Base-by-base conservation (phyloP, 30 jellyfish, hydroid and myxozoan species). In the Chrysaora quinquecirrha region DNA sequence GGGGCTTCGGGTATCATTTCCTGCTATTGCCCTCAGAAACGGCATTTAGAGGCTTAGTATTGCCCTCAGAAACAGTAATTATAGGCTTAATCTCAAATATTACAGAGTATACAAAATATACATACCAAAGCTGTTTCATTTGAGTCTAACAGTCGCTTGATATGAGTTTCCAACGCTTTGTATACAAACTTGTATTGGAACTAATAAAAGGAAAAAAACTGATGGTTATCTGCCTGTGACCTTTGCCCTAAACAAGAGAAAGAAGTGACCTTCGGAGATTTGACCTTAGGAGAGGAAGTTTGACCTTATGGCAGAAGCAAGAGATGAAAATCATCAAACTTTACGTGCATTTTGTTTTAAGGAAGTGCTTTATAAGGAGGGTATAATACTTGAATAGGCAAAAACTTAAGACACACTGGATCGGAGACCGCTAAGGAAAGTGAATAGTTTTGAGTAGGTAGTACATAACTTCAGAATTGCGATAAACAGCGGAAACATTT, bases 121-220 rank as follows among this genome's bases (percentile, higher is more conserved):
- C 73, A n/a, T 6, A 78, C 89, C 89, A 34, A 61, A 9, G 75
- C 56, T 6, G 61, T 46, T 29, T 81, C 68, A n/a, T 63, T 61
- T 30, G 75, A 78, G 1, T 22, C 80, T 11, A 48, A 12, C 0
- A 82, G 34, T 30, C 82, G 80, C 29, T 64, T 70, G 25, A 91
- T 48, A 33, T 70, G 91, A 63, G 73, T 71, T 43, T 80, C 75
- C 20, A 91, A 46, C 10, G 98, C 96, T 75, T 86, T 78, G 80
- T 78, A 91, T 47, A 91, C 88, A 54, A 91, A 91, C 34, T 63
- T 73, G 62, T 91, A 91, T 43, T 91, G 98, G 31, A 85, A 67
- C 98, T 91, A 69, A 6, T 46, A 64, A 72, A 63, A n/a, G 1
- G n/a, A 62, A n/a, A 20, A 28, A 32, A 52, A 4, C n/a, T n/a